A percentile compares a stretch with the other conserved stretches of the same genome.
Conservation (phyloP, 1,140 invertebrate species). For the Diabrotica virgifera region DNA sequence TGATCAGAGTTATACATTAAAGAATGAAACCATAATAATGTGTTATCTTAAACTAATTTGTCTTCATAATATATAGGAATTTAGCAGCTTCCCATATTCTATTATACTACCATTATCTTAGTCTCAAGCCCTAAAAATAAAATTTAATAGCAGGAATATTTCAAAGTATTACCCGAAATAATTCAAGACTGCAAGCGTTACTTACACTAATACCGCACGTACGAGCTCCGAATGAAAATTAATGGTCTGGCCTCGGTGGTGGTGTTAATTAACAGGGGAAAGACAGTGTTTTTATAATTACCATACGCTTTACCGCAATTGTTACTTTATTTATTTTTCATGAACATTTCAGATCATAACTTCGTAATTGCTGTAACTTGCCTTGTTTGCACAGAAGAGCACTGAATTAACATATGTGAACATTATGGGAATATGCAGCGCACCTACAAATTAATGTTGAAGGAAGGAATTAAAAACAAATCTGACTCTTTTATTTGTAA, state of each 20-base stretch:
- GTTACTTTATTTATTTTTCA: constrained; percentile 4
- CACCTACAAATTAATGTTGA: too few species aligned
- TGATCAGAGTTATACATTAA: background rate
- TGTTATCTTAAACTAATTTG: background rate
- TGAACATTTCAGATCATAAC: constrained; percentile 2
- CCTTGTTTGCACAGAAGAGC: background rate
- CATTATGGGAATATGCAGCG: too few species aligned
- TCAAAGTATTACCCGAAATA: constrained; percentile 14
- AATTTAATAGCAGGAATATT: constrained; percentile 15
- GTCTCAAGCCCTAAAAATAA: background rate
- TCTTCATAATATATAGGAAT: background rate
- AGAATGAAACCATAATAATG: background rate
- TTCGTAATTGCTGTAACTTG: background rate
- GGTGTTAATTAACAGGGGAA: constrained; percentile 10
- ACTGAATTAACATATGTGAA: too few species aligned
- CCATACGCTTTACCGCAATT: constrained; percentile 7
- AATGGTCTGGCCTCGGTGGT: background rate
- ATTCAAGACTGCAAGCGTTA: constrained; percentile 12
- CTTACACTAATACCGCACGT: constrained; percentile 13
- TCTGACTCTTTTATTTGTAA: too few species aligned
- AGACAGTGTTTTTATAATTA: constrained; percentile 15
- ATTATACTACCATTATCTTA: constrained; percentile 4
- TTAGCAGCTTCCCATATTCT: background rate
- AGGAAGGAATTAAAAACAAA: too few species aligned
- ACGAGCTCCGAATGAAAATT: constrained; percentile 10